Evolutionary conservation across 2,888 invertebrate genomes (phyloP).

Genomic region (Pasiphila rectangulata): DNA sequence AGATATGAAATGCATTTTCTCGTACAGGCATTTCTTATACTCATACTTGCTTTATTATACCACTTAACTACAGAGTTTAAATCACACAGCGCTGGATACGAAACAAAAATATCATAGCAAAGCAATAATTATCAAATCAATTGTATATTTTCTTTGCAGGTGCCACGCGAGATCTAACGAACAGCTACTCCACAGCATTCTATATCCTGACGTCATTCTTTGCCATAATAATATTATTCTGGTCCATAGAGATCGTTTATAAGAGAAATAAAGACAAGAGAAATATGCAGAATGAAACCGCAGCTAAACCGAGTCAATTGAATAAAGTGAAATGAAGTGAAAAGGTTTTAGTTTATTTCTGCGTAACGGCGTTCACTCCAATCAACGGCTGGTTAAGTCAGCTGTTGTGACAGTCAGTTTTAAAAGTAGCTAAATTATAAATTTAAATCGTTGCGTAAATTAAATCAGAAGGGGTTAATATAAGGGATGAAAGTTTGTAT

Average conservation of each 20-base stretch:
- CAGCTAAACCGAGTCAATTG: background rate
- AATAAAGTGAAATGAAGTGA: slow-evolving; percentile 44
- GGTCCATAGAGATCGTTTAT: slow-evolving; percentile 60
- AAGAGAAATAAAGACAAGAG: slow-evolving; percentile 58
- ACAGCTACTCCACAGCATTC: slow-evolving; percentile 80
- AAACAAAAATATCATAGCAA: no score
- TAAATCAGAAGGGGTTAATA: no score
- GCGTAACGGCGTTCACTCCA: background rate
- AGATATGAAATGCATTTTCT: no score
- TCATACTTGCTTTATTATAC: no score
- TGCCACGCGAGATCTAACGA: slow-evolving; percentile 78
- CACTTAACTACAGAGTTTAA: no score
- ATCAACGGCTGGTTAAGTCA: background rate
- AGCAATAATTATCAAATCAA: background rate
- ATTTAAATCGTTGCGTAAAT: no score
- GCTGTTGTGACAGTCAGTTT: background rate
- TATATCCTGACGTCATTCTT: slow-evolving; percentile 71
- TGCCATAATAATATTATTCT: slow-evolving; percentile 52
- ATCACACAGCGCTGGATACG: no score
- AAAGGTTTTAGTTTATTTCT: slow-evolving; percentile 12
- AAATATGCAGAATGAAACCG: no score
- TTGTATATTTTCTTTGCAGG: slow-evolving; percentile 56
- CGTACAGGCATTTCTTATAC: no score
- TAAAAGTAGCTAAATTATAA: no score
- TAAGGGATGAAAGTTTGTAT: no score